Conservation (phyloP, 2,888 invertebrate species). For the Caenorhabditis imperialis region DNA sequence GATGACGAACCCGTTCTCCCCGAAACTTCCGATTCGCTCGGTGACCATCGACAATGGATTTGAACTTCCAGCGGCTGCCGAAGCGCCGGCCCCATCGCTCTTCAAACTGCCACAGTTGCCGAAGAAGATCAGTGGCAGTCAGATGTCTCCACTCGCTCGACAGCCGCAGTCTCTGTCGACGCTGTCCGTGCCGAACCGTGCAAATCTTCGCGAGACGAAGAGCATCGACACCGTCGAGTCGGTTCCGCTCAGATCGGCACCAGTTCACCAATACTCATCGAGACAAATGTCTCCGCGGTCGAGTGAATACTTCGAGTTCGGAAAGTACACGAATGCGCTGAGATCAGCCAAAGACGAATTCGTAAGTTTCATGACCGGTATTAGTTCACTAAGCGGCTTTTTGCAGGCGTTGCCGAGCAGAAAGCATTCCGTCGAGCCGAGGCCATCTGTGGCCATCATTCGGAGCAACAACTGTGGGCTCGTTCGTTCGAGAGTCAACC, state of each 20-base stretch:
- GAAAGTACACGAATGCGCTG: constrained; percentile 28
- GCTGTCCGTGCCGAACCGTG: constrained; percentile 18
- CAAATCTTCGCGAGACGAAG: constrained; percentile 41
- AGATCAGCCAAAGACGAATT: constrained; percentile 22
- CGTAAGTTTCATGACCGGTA: constrained; percentile 12
- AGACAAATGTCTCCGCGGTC: constrained; percentile 29
- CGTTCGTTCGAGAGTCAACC: constrained; percentile 51
- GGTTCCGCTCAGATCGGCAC: constrained; percentile 19
- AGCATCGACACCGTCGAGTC: constrained; percentile 29
- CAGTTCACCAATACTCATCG: neutral
- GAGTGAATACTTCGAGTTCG: constrained; percentile 43
- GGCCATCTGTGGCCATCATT: constrained; percentile 55
- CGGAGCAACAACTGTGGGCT: constrained; percentile 46
- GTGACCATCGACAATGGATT: constrained; percentile 31
- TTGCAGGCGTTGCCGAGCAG: constrained; percentile 28
- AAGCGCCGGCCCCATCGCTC: constrained; percentile 1
- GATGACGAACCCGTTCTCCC: constrained; percentile 40
- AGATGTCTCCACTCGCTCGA: constrained; percentile 14
- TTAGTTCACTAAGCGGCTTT: no score
- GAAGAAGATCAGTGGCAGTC: neutral
- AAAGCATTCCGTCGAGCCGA: constrained; percentile 22
- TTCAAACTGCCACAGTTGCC: constrained; percentile 50
- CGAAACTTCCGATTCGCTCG: constrained; percentile 37
- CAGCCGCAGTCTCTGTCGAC: constrained; percentile 29
- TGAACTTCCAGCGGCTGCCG: constrained; percentile 9